These are phyloP conservation scores for Megalurothrips usitatus DNA, from an alignment of 2,888 invertebrate genomes.

Conservation along the genomic window DNA sequence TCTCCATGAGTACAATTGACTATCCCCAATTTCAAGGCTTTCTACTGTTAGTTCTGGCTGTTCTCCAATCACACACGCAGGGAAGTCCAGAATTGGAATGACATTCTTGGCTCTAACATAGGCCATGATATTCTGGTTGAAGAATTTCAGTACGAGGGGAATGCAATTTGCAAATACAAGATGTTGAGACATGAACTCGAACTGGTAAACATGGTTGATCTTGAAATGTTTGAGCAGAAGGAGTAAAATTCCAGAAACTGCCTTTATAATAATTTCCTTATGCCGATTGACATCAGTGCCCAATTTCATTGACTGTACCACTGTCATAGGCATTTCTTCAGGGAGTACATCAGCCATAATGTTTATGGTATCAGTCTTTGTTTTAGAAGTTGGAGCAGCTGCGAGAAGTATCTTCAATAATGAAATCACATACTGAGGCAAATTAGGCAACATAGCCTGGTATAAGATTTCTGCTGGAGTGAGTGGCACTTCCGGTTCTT, in stretches of 20 bases:
- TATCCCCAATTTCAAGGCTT: conserved; percentile 79
- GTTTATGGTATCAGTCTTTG: conserved; percentile 95
- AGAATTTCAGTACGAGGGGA: conserved; percentile 94
- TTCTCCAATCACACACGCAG: conserved; percentile 91
- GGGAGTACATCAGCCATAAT: conserved; percentile 97
- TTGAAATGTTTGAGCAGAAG: conserved; percentile 95
- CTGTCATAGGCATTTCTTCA: conserved; percentile 95
- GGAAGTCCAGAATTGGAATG: conserved; percentile 91
- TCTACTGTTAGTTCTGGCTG: conserved; percentile 90
- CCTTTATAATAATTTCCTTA: conserved; percentile 97
- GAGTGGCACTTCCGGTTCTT: conserved; percentile 70
- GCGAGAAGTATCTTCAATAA: conserved; percentile 93
- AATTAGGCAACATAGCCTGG: conserved; percentile 83
- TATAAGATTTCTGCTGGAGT: conserved; percentile 87
- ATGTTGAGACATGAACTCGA: conserved; percentile 98
- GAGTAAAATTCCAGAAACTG: conserved; percentile 83
- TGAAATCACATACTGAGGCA: conserved; percentile 97
- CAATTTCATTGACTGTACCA: conserved; percentile 88
- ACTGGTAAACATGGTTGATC: conserved; percentile 95
- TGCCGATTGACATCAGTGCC: conserved; percentile 97
- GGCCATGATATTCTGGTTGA: conserved; percentile 94
- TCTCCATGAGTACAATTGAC: conserved; percentile 89
- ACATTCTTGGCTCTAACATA: conserved; percentile 92
- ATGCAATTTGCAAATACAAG: conserved; percentile 98
- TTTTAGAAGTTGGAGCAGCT: conserved; percentile 98